phyloP scores from a whole-genome alignment of 2,113 vertebrate species.

The Scopus umbretta region DNA sequence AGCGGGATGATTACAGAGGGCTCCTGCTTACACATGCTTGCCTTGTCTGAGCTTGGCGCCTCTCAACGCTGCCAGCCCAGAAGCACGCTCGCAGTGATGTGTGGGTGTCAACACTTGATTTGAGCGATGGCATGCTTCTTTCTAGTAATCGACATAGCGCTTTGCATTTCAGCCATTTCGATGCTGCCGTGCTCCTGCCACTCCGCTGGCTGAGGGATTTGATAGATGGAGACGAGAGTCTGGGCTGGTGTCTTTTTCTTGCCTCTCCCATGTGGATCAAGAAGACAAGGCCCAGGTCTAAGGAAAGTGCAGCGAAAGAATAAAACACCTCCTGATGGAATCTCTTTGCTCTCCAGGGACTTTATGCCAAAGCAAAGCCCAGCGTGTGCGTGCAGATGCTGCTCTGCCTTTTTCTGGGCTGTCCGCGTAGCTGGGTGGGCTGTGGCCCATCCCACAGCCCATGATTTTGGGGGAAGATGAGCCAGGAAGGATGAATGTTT shows the following conservation, averaged over 20 bases:
- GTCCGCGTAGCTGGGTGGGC: not conserved
- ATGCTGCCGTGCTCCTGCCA: not conserved
- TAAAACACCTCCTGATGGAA: not conserved
- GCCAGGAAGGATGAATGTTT: not conserved
- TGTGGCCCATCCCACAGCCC: not conserved
- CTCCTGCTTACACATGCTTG: not conserved
- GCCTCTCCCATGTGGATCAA: not conserved
- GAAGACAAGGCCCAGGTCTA: not conserved
- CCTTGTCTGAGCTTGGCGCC: not conserved
- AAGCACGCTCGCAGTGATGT: accelerated
- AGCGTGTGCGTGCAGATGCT: accelerated
- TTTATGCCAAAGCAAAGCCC: not conserved
- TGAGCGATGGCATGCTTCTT: not conserved
- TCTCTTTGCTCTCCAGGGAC: not conserved
- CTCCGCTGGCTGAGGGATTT: not conserved
- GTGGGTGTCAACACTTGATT: not conserved
- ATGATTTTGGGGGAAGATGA: accelerated
- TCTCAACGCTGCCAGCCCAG: not conserved
- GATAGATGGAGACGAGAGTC: too few relatives aligned
- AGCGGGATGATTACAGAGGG: not conserved
- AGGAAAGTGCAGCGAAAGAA: not conserved
- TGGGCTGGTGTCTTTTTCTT: not conserved
- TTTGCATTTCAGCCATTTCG: not conserved
- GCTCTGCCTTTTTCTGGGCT: not conserved
- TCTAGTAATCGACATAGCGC: accelerated